Base-by-base conservation (phyloP, 2,797 vertebrate genomes). In the Anguilla pacifica region DNA sequence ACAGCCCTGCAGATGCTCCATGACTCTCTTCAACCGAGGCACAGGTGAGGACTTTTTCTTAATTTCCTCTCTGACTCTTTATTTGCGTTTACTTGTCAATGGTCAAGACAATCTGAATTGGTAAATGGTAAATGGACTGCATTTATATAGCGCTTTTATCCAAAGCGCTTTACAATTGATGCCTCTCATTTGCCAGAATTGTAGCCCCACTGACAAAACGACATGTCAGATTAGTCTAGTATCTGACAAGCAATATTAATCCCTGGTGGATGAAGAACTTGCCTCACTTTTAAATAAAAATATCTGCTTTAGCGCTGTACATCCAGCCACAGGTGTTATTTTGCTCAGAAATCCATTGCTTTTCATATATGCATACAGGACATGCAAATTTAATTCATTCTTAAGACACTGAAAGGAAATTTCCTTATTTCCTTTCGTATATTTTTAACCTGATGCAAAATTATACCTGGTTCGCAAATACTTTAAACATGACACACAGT, bases 21-120 rank as follows among this genome's bases (percentile, higher is more conserved):
- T 9, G 98, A 99, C 94, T 99, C 98, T 28, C 96, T 99, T 94
- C 98, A 99, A 49, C 98, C 98, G 88, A 99, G 98, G 94, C 98
- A 97, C 97, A 99, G 98, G 98, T 99, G 97, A 86, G 93, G 6
- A 51, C 6, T 43, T 83, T 85, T 17, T 85, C 17, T 2, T 35
- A 31, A 22, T 49, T 15, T 57, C 10, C 2, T 6, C 70, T 11
- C 15, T 70, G 64, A 17, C 57, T 17, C 57, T 59, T 59, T 59
- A 59, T 59, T 19, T 17, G 57, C 3, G 3, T 59, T 59, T 59
- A 19, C 57, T 59, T 59, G 57, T 59, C 57, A 59, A 59, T 59
- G 15, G 57, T 59, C 17, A 3, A 59, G 15, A 17, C 3, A 17
- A 15, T 59, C 57, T 59, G 15, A 19, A 59, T 39, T 39, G 39